Percentiles rank a stretch among this genome's conserved stretches.
Evolutionary conservation across 2,888 invertebrate species (phyloP).

Genomic region (Napeogenes sylphis): DNA sequence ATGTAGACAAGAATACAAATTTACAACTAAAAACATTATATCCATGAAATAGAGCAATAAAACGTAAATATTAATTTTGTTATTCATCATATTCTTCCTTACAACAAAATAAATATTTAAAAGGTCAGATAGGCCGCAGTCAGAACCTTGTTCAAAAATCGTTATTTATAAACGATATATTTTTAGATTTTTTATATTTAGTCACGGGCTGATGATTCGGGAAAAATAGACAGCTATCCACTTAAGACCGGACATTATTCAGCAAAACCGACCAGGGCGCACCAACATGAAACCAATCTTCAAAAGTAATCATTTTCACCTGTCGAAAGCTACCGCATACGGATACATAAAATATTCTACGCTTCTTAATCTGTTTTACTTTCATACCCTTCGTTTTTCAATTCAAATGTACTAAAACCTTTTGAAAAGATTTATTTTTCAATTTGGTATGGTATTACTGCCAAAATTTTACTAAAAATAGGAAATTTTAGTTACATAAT

Average conservation of each 20-base stretch:
- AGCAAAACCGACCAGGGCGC: conserved; percentile 41
- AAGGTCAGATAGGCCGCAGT: conserved; percentile 22
- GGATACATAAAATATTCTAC: conserved; percentile 3
- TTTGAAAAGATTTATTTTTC: too few species aligned
- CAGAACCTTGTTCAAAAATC: conserved; percentile 17
- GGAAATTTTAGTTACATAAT: conserved; percentile 8
- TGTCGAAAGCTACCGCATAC: conserved; percentile 1
- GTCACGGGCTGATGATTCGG: conserved; percentile 28
- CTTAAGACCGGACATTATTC: conserved; percentile 67
- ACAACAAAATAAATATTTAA: background rate
- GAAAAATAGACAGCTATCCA: conserved; percentile 54
- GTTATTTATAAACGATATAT: conserved; percentile 27
- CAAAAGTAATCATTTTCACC: conserved; percentile 33
- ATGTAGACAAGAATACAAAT: background rate
- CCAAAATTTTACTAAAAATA: background rate
- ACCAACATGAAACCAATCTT: conserved; percentile 37
- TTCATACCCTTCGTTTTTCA: too few species aligned
- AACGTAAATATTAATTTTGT: background rate
- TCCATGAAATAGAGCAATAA: background rate
- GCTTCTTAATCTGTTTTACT: conserved; percentile 1
- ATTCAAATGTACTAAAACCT: too few species aligned
- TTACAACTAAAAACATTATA: background rate
- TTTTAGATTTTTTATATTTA: conserved; percentile 33
- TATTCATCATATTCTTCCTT: background rate
- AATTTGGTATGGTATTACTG: too few species aligned